These are phyloP conservation scores for Macropus fuliginosus DNA, from an alignment of 2,797 vertebrate species.

Conservation along the genomic window DNA sequence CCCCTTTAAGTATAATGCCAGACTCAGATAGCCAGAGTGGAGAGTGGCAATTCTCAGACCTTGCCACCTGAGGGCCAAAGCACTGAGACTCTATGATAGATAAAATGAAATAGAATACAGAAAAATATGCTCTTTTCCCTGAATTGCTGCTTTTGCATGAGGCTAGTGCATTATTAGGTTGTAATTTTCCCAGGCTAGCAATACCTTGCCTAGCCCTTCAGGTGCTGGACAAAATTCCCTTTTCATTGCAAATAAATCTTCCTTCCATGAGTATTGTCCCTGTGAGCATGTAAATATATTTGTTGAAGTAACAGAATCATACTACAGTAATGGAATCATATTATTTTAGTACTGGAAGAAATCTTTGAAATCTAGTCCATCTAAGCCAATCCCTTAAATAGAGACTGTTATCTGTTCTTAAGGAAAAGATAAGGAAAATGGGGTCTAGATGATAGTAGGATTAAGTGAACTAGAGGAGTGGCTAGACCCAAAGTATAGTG, in stretches of 20 bases:
- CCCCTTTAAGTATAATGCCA: neutral
- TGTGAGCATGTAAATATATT: neutral
- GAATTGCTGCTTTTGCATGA: neutral
- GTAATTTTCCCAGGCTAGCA: neutral
- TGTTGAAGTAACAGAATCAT: neutral
- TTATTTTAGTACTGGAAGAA: neutral
- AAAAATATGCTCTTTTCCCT: neutral
- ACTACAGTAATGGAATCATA: neutral
- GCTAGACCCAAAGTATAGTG: neutral
- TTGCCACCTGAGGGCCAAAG: neutral
- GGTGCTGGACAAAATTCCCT: neutral
- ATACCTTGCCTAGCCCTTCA: neutral
- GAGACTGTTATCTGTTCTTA: neutral
- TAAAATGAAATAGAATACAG: neutral
- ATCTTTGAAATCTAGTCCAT: neutral
- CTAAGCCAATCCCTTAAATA: neutral
- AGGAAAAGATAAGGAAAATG: neutral
- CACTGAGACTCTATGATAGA: neutral
- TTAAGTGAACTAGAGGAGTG: neutral
- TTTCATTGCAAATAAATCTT: neutral
- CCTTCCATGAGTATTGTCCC: neutral
- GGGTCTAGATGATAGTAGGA: neutral
- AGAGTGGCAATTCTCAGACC: neutral
- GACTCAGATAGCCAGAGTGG: neutral
- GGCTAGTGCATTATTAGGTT: neutral